Evolutionary conservation across 2,113 vertebrate species (phyloP).

Genomic region (Thymallus thymallus): DNA sequence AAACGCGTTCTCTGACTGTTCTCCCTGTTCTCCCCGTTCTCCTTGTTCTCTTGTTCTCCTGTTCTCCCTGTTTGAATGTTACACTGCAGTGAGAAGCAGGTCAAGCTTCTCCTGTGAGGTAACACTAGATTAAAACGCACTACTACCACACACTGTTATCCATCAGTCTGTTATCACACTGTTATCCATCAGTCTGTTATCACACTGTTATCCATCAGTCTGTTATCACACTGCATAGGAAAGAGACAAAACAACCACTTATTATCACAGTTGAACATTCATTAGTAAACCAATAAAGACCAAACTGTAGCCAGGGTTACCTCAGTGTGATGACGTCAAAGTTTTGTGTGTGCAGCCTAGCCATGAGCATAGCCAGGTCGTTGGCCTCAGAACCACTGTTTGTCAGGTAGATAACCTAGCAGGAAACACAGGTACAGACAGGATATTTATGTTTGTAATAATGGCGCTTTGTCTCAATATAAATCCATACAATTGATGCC

Average conservation of each 20-base stretch:
- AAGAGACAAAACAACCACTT: background rate
- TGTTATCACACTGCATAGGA: background rate
- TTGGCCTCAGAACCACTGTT: slow-evolving; percentile 97
- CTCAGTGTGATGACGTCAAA: slow-evolving; percentile 87
- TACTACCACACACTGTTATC: background rate
- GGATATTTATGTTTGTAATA: background rate
- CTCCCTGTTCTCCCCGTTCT: background rate
- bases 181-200: background rate
- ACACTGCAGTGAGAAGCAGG: background rate
- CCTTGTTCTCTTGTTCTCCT: background rate
- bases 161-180: background rate
- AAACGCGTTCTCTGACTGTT: background rate
- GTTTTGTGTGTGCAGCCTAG: slow-evolving; percentile 82
- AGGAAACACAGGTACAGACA: background rate
- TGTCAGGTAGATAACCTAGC: slow-evolving; percentile 85
- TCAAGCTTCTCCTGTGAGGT: background rate
- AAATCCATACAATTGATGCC: background rate
- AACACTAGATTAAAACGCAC: background rate
- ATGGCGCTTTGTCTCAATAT: background rate
- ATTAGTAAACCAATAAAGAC: background rate
- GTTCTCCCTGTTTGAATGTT: background rate
- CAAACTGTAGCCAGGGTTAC: slow-evolving; percentile 62
- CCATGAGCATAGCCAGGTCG: slow-evolving; percentile 90
- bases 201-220: background rate
- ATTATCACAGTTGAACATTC: background rate